Evolutionary conservation across 1,140 invertebrate species (phyloP), one percentile per base, ranked within the genome.

Genomic region (Lepidurus packardi): DNA sequence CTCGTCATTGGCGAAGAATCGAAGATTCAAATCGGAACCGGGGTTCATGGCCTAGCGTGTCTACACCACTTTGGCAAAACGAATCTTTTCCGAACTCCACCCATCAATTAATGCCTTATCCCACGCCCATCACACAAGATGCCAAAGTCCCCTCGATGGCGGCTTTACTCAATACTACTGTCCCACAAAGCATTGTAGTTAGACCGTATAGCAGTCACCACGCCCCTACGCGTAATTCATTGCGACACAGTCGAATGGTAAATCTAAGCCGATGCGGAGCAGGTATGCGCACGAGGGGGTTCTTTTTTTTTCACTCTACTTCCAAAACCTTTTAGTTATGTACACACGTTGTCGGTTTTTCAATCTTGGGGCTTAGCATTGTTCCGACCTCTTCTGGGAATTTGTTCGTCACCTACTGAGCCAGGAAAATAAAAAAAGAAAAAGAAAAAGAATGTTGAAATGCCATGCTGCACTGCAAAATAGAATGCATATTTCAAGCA

Each of bases 61-160:
- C 53, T 7, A 13, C 53, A 7, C 21, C 53, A 21, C 53, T n/a
- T 65, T 65, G 53, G 53, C 53, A 65, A 65, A 65, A 65, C 13
- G 53, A 65, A 65, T 65, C 53, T 65, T 65, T 65, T 16, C 53
- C 53, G 4, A 65, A 65, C 53, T 65, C 53, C 53, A 65, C 53
- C 53, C 53, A 65, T 65, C 53, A 65, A 65, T n/a, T 65, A 65
- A 65, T 16, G 53, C 53, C 53, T 65, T 65, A 65, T 65, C 53
- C 53, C 53, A 65, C 13, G 53, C 53, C 53, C 53, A 65, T 65
- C 13, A 77, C 76, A 25, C 13, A 24, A 74, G 73, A 47, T 44
- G 92, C 93, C 83, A 92, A 92, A 91, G 94, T 94, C 24, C 87
- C 87, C n/a, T 87, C 87, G n/a, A 87, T 87, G 84, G 87, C 87